Base-by-base conservation (phyloP, 2,888 invertebrate species). In the Clivina fossor region DNA sequence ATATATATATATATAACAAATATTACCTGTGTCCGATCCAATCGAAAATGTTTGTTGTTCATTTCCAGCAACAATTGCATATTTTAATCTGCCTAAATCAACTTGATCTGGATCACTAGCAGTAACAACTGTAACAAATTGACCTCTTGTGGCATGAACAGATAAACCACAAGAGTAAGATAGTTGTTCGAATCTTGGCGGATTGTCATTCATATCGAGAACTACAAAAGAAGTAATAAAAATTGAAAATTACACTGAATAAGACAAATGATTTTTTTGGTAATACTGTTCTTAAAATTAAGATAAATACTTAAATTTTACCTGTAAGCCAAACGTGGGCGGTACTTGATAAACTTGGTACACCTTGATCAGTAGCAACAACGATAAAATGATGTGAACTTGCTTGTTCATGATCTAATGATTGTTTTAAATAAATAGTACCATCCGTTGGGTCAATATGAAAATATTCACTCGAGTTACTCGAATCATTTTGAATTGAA, bases 141-240 rank as follows among this genome's bases (percentile, higher is more conserved):
- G 90, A 58, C 92, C 93, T 58, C 93, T 81, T 66, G 83, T 82
- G 32, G 92, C 93, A 71, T 88, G 86, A 64, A 86, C 83, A 30
- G 91, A 91, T 54, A 94, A 78, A 46, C 81, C 80, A 69, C 88
- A 89, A 49, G 84, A 81, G 72, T 93, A 89, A 20, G 90, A 85
- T 13, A 81, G 79, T 66, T 90, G 88, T 70, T 92, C 90, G 75
- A 93, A 87, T 68, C 83, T 83, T 18, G 95, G 95, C 43, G 90
- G 82, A 71, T 90, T 91, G 76, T 96, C 95, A 75, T 95, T 95
- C 76, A 92, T 85, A 76, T 95, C 94, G 61, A 86, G 77, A 58
- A 95, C 91, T 82, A 72, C 4, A 69, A 67, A 56, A 58, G 50
- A 22, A 11, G 37, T 35, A 32, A 20, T 20, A 38, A 40, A n/a